Evolutionary conservation across 1,140 invertebrate species (phyloP).

Genomic region (Drosophila repleta): DNA sequence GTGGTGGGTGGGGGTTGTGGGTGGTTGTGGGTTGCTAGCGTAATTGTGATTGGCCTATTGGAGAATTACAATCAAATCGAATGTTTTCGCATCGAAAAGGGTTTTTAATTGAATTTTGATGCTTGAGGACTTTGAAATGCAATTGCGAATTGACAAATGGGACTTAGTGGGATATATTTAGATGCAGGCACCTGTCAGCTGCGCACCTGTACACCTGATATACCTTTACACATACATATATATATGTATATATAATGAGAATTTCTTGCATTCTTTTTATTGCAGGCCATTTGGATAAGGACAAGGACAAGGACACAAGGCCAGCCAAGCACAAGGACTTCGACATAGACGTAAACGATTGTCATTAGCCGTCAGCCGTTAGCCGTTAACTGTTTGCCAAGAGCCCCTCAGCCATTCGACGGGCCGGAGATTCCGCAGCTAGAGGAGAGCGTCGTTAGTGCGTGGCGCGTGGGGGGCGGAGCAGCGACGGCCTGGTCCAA

Average conservation of each 20-base stretch:
- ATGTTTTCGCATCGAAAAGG: background rate
- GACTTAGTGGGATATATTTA: too few relatives aligned
- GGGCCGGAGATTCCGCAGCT: background rate
- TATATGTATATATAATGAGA: background rate
- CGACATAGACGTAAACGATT: background rate
- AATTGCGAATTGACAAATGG: too few relatives aligned
- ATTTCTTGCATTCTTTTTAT: slow-evolving; percentile 8
- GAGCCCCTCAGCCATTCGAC: too few relatives aligned
- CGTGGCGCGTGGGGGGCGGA: slow-evolving; percentile 7
- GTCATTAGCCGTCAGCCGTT: background rate
- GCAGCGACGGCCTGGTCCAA: slow-evolving; percentile 19
- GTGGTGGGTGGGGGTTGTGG: background rate
- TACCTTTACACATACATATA: too few relatives aligned
- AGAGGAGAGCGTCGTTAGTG: slow-evolving; percentile 10
- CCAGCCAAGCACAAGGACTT: background rate
- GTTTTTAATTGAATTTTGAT: slow-evolving; percentile 18
- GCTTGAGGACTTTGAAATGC: too few relatives aligned
- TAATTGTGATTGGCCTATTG: slow-evolving; percentile 1
- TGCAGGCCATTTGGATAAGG: slow-evolving; percentile 13
- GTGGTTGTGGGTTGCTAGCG: background rate
- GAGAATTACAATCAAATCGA: background rate
- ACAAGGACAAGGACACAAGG: slow-evolving; percentile 5
- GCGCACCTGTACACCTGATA: too few relatives aligned
- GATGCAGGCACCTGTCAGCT: too few relatives aligned
- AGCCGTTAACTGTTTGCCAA: background rate